Conservation (phyloP, 1,140 invertebrate species). For the Conus ventricosus region DNA sequence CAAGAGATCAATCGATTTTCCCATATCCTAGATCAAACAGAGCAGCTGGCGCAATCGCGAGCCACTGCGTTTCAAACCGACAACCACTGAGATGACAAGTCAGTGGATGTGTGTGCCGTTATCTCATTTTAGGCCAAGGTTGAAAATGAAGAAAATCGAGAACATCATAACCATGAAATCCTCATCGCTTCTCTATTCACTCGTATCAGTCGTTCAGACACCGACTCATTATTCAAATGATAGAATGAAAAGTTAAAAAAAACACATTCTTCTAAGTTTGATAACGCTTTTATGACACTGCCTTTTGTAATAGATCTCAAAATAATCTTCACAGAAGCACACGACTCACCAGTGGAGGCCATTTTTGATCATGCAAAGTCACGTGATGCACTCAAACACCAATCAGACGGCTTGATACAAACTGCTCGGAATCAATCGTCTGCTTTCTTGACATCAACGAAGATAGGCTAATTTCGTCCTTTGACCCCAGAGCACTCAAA, state of each 20-base stretch:
- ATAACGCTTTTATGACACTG: too few relatives aligned
- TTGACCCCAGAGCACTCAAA: neutral
- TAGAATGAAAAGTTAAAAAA: neutral
- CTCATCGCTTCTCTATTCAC: too few relatives aligned
- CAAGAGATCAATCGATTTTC: too few relatives aligned
- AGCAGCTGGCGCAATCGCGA: too few relatives aligned
- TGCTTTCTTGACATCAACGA: neutral
- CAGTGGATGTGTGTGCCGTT: too few relatives aligned
- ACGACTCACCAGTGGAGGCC: neutral
- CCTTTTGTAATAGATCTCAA: neutral
- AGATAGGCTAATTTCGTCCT: neutral
- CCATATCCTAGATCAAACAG: too few relatives aligned
- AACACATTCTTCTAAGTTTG: too few relatives aligned
- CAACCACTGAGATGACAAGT: too few relatives aligned
- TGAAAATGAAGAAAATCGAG: neutral
- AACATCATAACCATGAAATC: neutral
- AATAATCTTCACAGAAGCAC: neutral
- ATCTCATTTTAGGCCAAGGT: too few relatives aligned
- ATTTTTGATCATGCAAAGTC: neutral
- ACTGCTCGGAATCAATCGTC: neutral
- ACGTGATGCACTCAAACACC: neutral
- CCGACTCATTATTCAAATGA: neutral
- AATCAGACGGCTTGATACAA: neutral
- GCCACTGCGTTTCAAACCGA: too few relatives aligned
- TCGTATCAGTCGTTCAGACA: too few relatives aligned